Evolutionary conservation across 2,888 invertebrate genomes (phyloP).

Genomic region (Polydrusus tereticollis): DNA sequence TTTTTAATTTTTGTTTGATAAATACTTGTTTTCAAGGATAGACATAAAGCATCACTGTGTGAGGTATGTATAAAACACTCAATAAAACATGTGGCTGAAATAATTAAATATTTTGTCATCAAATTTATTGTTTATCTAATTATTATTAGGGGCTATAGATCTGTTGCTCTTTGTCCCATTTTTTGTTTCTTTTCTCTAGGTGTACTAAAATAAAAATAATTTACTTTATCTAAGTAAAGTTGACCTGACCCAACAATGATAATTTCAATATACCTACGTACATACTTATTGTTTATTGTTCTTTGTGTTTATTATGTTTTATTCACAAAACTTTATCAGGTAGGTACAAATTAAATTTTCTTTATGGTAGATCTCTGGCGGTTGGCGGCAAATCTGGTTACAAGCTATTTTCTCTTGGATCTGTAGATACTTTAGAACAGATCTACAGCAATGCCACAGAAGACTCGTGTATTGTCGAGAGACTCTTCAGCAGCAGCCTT

Average conservation of each 20-base stretch:
- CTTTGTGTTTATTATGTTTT: no score
- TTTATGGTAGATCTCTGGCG: conserved; percentile 81
- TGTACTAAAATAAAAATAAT: not conserved
- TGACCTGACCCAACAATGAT: not conserved
- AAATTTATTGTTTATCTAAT: not conserved
- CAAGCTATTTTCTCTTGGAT: conserved; percentile 86
- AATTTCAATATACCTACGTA: not conserved
- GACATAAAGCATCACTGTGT: not conserved
- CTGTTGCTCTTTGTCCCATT: not conserved
- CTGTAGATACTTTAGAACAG: conserved; percentile 87
- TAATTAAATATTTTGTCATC: not conserved
- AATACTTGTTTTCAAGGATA: not conserved
- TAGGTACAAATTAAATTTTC: not conserved
- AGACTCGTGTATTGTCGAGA: conserved; percentile 92
- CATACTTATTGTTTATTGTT: no score
- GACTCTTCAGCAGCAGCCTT: conserved; percentile 96
- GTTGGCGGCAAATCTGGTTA: conserved; percentile 94
- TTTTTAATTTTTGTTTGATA: not conserved
- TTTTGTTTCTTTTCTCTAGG: not conserved
- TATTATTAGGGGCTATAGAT: not conserved
- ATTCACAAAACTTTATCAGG: no score
- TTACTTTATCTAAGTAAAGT: not conserved
- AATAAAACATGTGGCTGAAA: not conserved
- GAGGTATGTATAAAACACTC: not conserved
- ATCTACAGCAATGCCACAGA: conserved; percentile 89